Conservation (phyloP, 2,797 vertebrate genomes). For the Cyclopterus lumpus region DNA sequence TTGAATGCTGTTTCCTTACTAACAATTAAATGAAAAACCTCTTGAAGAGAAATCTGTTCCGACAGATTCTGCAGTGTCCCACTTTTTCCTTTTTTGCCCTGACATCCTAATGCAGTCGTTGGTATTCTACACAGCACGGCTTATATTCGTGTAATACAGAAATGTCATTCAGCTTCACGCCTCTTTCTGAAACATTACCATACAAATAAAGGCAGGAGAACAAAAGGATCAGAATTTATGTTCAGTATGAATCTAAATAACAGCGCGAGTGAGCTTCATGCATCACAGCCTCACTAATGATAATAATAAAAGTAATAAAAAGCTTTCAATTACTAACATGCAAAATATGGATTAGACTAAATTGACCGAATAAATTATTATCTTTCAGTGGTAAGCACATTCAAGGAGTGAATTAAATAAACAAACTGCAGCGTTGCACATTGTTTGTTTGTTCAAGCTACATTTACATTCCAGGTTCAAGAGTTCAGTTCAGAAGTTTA, state of each 20-base stretch:
- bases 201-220: slow-evolving; percentile 70
- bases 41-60: slow-evolving; percentile 19
- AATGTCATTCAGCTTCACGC: slow-evolving; percentile 73
- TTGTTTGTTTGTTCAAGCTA: slow-evolving; percentile 12
- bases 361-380: slow-evolving; percentile 74
- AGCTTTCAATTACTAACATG: slow-evolving; percentile 56
- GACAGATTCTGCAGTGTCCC: slow-evolving; percentile 43
- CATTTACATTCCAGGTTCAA: slow-evolving; percentile 52
- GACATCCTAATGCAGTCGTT: slow-evolving; percentile 70
- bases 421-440: slow-evolving; percentile 38
- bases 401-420: slow-evolving; percentile 63
- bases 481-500: slow-evolving; percentile 24
- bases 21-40: slow-evolving; percentile 22
- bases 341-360: slow-evolving; percentile 64
- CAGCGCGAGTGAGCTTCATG: slow-evolving; percentile 45
- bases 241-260: slow-evolving; percentile 57
- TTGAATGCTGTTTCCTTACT: slow-evolving; percentile 3
- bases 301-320: slow-evolving; percentile 67
- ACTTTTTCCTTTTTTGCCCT: slow-evolving; percentile 60
- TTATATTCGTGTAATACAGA: slow-evolving; percentile 67
- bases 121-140: slow-evolving; percentile 67
- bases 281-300: slow-evolving; percentile 47
- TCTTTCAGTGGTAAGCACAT: slow-evolving; percentile 54
- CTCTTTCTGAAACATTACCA: slow-evolving; percentile 74
- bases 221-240: slow-evolving; percentile 66